Evolutionary conservation across 2,797 vertebrate species (phyloP).

Genomic region (Emys orbicularis): DNA sequence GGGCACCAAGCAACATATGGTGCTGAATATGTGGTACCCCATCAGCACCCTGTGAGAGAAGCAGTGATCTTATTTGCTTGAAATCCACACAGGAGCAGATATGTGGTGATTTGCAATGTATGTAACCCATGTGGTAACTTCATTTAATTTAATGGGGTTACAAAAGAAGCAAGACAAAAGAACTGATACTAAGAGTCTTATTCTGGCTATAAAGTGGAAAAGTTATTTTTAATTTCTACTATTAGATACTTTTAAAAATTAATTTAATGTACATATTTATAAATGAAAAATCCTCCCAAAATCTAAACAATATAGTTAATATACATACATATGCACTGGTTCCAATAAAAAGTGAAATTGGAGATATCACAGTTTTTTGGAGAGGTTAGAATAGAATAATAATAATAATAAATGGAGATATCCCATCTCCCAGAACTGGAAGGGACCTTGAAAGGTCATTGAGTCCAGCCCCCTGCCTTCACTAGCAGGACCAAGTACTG

Average conservation of each 20-base stretch:
- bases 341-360: constrained; percentile 21
- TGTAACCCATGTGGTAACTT: neutral
- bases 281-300: constrained; percentile 1
- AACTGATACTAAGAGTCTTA: neutral
- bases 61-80: neutral
- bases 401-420: too few species aligned
- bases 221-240: constrained; percentile 24
- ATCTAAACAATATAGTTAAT: constrained; percentile 20
- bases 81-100: neutral
- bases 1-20: neutral
- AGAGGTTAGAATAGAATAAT: neutral
- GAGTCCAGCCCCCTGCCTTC: too few species aligned
- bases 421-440: too few species aligned
- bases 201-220: neutral
- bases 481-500: too few species aligned
- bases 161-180: neutral
- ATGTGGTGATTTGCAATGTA: constrained; percentile 23
- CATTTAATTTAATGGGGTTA: constrained; percentile 22
- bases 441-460: too few species aligned
- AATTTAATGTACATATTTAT: constrained; percentile 19
- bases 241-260: neutral
- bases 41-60: neutral
- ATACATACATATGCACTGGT: neutral
- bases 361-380: neutral
- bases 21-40: neutral